A percentile compares a stretch with the other conserved stretches of the same genome.
Conservation (phyloP, 2,888 invertebrate genomes). For the Scrobipalpa atriplicella region DNA sequence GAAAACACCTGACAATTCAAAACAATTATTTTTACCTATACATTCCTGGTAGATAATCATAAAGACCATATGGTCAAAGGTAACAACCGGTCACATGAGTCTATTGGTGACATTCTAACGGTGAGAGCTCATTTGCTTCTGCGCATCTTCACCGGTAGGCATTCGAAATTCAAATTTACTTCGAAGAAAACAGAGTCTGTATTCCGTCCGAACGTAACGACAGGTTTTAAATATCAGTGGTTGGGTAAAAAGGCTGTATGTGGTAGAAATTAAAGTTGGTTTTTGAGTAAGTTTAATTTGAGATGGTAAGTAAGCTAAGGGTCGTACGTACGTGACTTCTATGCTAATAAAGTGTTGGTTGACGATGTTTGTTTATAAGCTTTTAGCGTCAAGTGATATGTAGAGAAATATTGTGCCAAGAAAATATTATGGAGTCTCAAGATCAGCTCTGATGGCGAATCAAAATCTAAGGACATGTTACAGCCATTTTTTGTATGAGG, state of each 20-base stretch:
- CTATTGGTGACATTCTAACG: constrained; percentile 26
- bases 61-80: constrained; percentile 14
- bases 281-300: background rate
- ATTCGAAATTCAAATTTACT: constrained; percentile 9
- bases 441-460: too few species aligned
- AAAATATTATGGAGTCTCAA: background rate
- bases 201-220: background rate
- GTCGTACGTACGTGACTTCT: constrained; percentile 15
- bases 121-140: constrained; percentile 16
- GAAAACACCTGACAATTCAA: constrained; percentile 1
- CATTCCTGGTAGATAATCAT: background rate
- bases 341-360: constrained; percentile 13
- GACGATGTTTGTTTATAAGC: constrained; percentile 9
- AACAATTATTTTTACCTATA: background rate
- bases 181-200: background rate
- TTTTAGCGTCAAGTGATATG: background rate
- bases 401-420: background rate
- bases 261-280: background rate
- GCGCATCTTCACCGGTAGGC: constrained; percentile 17
- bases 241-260: background rate
- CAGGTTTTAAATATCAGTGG: background rate
- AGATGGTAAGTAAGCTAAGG: constrained; percentile 15
- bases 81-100: constrained; percentile 6
- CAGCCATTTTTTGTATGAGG: too few species aligned
- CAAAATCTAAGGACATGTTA: too few species aligned